Evolutionary conservation across 2,888 invertebrate genomes (phyloP).

Genomic region (Eledone cirrhosa): DNA sequence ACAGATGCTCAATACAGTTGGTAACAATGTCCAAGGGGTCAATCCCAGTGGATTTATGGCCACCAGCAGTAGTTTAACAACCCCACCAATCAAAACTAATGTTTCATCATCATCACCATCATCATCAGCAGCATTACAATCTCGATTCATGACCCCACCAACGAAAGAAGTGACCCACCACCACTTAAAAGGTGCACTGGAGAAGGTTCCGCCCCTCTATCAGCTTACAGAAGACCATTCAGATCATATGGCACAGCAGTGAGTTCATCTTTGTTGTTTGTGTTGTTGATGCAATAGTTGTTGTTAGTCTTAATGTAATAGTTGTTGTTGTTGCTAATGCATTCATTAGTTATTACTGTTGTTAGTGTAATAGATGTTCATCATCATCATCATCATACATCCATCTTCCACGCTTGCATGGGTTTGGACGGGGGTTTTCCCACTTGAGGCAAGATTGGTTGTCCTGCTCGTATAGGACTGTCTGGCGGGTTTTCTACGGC

Average conservation of each 20-base stretch:
- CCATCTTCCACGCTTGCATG: too few species aligned
- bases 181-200: conserved; percentile 40
- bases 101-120: too few species aligned
- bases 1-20: too few species aligned
- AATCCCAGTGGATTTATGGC: too few species aligned
- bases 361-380: not conserved
- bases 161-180: conserved; percentile 44
- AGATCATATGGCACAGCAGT: conserved; percentile 21
- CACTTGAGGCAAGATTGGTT: too few species aligned
- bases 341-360: not conserved
- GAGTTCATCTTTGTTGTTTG: conserved; percentile 32
- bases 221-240: conserved; percentile 33
- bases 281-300: conserved; percentile 30
- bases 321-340: conserved; percentile 35
- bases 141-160: conserved; percentile 44
- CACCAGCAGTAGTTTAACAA: too few species aligned
- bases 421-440: too few species aligned
- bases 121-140: conserved; percentile 32
- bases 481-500: too few species aligned
- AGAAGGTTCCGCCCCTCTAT: conserved; percentile 34
- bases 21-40: too few species aligned
- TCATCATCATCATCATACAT: too few species aligned
- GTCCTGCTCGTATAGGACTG: too few species aligned
- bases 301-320: conserved; percentile 30
- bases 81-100: too few species aligned